Evolutionary conservation across 2,888 invertebrate species (phyloP), one percentile per base, ranked within the genome.

Genomic region (Calameuta idolon): DNA sequence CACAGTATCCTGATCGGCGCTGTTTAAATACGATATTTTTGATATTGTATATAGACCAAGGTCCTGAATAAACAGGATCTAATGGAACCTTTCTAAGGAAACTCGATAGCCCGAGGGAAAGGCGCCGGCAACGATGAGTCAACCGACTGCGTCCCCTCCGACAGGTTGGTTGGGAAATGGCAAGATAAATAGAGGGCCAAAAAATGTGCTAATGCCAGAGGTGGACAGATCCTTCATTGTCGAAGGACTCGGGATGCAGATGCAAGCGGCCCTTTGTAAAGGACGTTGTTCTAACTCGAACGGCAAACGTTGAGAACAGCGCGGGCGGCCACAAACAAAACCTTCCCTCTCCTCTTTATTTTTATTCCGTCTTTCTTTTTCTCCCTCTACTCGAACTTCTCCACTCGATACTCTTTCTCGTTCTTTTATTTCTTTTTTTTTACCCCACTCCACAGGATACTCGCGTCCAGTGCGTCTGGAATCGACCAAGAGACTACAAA

Each of bases 261-360:
- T 55, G 55, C 55, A 55, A 76, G 84, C 84, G 83, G 81, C 79
- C 74, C 80, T 85, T 86, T 82, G 83, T 83, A 81, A 75, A 81
- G 81, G 80, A 80, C 84, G 83, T 82, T 81, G 84, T 84, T 85
- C 86, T 89, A 89, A 89, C 88, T 87, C 85, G 80, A 85, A 87
- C 82, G 87, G 85, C 88, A 89, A 89, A 89, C 86, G 88, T 76
- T 79, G 83, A 80, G 84, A 81, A 81, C 81, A 76, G 80, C 79
- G 81, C 84, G 84, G 85, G 84, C 84, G 85, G 85, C 80, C 82
- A 87, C 87, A 88, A 88, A 88, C 86, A 87, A 86, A 85, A 83
- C 82, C 74, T 78, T 55, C 76, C 76, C 73, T 75, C 69, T 78
- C 78, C 35, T 71, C 74, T 74, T 74, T 73, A 68, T 37, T 35